Evolutionary conservation across 1,140 invertebrate genomes (phyloP).

Genomic region (Zophobas morio): DNA sequence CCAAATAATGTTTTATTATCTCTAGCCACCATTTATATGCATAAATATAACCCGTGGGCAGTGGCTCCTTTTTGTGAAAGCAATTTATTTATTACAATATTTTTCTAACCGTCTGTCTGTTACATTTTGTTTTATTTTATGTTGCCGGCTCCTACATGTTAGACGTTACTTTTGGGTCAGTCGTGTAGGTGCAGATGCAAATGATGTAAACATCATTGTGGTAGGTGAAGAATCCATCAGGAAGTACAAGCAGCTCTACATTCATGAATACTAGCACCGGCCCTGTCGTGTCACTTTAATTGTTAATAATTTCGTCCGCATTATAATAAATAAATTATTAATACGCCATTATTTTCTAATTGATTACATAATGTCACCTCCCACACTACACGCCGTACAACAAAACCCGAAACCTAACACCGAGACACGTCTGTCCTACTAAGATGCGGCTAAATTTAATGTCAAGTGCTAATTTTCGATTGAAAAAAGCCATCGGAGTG

Average conservation of each 20-base stretch:
- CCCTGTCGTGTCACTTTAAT: slow-evolving; percentile 26
- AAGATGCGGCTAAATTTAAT: slow-evolving; percentile 14
- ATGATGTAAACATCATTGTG: slow-evolving; percentile 16
- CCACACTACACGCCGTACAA: slow-evolving; percentile 24
- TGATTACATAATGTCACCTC: slow-evolving; percentile 30
- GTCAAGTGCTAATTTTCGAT: slow-evolving; percentile 12
- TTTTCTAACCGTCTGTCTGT: slow-evolving; percentile 13
- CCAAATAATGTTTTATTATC: slow-evolving; percentile 24
- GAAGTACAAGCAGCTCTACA: slow-evolving; percentile 6
- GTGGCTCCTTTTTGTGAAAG: not conserved
- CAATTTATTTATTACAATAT: slow-evolving; percentile 5
- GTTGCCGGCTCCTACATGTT: not conserved
- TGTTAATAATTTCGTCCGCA: slow-evolving; percentile 33
- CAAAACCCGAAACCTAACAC: slow-evolving; percentile 20
- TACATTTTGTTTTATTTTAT: slow-evolving; percentile 20
- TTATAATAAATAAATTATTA: slow-evolving; percentile 43
- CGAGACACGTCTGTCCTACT: not conserved
- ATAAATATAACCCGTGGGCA: slow-evolving; percentile 9
- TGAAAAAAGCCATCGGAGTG: slow-evolving; percentile 28
- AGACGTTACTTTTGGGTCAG: not conserved
- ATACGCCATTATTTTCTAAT: slow-evolving; percentile 36
- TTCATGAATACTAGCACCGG: slow-evolving; percentile 8
- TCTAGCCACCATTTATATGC: slow-evolving; percentile 10
- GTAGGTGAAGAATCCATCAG: slow-evolving; percentile 37
- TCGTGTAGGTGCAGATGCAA: slow-evolving; percentile 21